Base-by-base conservation (phyloP, 1,140 invertebrate species). In the Anagrus nilaparvatae region DNA sequence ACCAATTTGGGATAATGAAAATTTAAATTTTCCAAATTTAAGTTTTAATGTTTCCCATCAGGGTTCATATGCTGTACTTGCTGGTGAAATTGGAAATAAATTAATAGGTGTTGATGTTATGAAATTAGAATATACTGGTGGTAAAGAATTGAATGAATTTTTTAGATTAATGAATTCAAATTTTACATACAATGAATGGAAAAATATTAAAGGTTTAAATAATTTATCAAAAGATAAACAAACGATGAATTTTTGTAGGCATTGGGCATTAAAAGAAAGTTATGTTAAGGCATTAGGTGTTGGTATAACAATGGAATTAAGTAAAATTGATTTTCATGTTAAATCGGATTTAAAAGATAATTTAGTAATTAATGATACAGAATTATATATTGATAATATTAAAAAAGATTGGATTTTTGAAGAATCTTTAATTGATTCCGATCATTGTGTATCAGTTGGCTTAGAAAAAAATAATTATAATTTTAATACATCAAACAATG, bases 201-300 rank as follows among this genome's bases (percentile, higher is more conserved):
- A 51, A 3, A 75, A 71, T 40, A 92, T 97, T 43, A 70, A 60
- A 20, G 62, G 61, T 13, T 56, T 52, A 45, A 12, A 48, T 10
- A 10, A 12, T 13, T 50, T 44, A 32, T 65, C 70, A 28, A 68
- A 79, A 36, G 48, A 53, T 10, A 72, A 78, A 30, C 69, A 82
- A 67, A 53, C 89, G 12, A 62, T 65, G 6, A 80, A 76, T 49
- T 96, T 95, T 61, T 93, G 81, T 60, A 73, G 93, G 43, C 72
- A 85, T 57, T 97, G 93, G 93, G 84, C 85, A 49, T 67, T 97
- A n/a, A 97, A 97, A 70, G 94, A 97, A 61, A 87, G 87, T 61
- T 92, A 91, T 60, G 82, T 92, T 0, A 97, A 97, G 71, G 90
- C 91, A 43, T 71, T 83, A 32, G 91, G 92, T 16, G 67, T 82